These are phyloP conservation scores for Coccyzus lansbergi DNA, from an alignment of 2,797 vertebrate genomes.

Conservation along the genomic window DNA sequence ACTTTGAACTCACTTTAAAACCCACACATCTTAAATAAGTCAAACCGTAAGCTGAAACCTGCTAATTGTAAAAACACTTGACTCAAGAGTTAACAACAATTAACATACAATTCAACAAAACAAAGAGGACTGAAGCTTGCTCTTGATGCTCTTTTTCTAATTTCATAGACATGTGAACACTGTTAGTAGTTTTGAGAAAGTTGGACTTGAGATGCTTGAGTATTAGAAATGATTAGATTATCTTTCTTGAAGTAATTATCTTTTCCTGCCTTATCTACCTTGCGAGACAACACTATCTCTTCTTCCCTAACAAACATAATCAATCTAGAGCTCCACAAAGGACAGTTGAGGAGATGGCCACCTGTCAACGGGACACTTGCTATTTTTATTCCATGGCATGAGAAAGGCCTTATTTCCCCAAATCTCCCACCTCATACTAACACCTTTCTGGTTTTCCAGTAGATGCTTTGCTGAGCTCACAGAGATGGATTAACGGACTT, in stretches of 20 bases:
- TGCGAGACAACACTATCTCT: not conserved
- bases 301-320: not conserved
- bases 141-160: not conserved
- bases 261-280: not conserved
- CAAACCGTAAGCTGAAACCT: not conserved
- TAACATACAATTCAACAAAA: not conserved
- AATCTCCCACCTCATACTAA: not conserved
- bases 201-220: not conserved
- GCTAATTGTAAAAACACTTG: not conserved
- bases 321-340: not conserved
- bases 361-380: not conserved
- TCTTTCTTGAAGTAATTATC: not conserved
- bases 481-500: not conserved
- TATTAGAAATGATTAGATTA: not conserved
- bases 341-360: not conserved
- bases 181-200: not conserved
- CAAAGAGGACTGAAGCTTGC: not conserved
- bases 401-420: not conserved
- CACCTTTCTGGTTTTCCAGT: not conserved
- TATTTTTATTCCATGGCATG: not conserved
- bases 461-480: not conserved
- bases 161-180: not conserved
- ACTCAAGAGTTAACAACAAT: not conserved
- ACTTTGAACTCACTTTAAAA: not conserved
- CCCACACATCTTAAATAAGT: not conserved